Base-by-base conservation (phyloP, 2,113 vertebrate species). In the Myxocyprinus asiaticus region DNA sequence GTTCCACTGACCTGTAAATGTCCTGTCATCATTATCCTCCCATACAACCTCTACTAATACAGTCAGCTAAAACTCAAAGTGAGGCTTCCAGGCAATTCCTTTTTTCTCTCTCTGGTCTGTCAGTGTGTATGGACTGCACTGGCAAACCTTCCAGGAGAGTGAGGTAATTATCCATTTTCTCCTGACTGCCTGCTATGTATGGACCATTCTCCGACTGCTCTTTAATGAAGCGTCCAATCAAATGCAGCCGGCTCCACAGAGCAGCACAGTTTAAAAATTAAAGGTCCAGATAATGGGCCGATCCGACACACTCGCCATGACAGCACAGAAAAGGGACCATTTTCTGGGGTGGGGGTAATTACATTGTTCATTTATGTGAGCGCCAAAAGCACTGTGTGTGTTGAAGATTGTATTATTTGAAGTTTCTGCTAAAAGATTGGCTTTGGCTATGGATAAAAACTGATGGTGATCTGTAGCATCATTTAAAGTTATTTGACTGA, bases 111-210 rank as follows among this genome's bases (percentile, higher is more conserved):
- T 63, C 33, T 33, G n/a, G 62, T 42, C 43, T 75, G 65, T 64
- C 77, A 70, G 62, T 62, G 67, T 61, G 44, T 48, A 55, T 80
- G 67, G 67, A 74, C 58, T 7, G 33, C 44, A 67, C 51, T 56
- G 67, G 67, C 55, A 72, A 80, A 42, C 68, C 82, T 64, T 68
- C 63, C 63, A 58, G 51, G 43, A 76, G 73, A 76, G 61, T 72
- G 2, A n/a, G 62, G 68, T 77, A 80, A 80, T 80, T 83, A 72
- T 76, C 73, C n/a, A 71, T 75, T 55, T 12, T 83, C 62, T 77
- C 73, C 47, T 59, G 61, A 9, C 68, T 71, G 66, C 53, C 77
- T 71, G 67, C 53, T 72, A 80, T 74, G 33, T 62, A 67, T 11
- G 66, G 33, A 67, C 66, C 67, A 59, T 58, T 65, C 17, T 80